A percentile compares a stretch with the other conserved stretches of the same genome.
These are phyloP conservation scores for Ptychobarbus kaznakovi DNA, from an alignment of 2,797 vertebrate species.

Conservation along the genomic window DNA sequence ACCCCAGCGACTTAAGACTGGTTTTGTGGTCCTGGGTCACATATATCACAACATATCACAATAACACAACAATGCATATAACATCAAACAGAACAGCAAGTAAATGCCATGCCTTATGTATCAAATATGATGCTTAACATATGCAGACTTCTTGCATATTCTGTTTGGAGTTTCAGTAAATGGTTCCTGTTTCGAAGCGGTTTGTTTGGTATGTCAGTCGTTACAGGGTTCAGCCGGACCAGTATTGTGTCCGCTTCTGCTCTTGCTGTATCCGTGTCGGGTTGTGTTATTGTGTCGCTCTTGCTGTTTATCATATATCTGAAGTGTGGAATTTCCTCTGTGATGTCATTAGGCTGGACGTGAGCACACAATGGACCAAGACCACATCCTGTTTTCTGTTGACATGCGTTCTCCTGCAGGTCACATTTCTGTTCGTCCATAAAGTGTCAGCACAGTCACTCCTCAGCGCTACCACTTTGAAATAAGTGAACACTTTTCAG, in stretches of 20 bases:
- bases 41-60: too few relatives aligned
- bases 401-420: slow-evolving; percentile 49
- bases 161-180: background rate
- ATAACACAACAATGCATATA: too few relatives aligned
- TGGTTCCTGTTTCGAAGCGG: background rate
- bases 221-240: too few relatives aligned
- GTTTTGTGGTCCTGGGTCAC: too few relatives aligned
- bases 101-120: background rate
- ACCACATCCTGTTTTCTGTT: slow-evolving; percentile 62
- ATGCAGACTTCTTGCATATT: background rate
- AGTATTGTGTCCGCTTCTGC: background rate
- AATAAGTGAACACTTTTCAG: background rate
- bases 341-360: slow-evolving; percentile 49
- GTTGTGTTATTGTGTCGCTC: slow-evolving; percentile 28
- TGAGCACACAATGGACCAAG: slow-evolving; percentile 39
- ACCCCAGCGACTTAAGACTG: too few relatives aligned
- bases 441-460: background rate
- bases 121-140: background rate
- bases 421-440: slow-evolving; percentile 40
- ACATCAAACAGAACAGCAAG: too few relatives aligned
- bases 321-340: slow-evolving; percentile 62
- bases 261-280: background rate
- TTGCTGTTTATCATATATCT: slow-evolving; percentile 53
- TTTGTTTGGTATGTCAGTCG: background rate
- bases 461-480: background rate